These are phyloP conservation scores for Drosophila aldrichi DNA, from an alignment of 2,888 invertebrate species.

Conservation along the genomic window DNA sequence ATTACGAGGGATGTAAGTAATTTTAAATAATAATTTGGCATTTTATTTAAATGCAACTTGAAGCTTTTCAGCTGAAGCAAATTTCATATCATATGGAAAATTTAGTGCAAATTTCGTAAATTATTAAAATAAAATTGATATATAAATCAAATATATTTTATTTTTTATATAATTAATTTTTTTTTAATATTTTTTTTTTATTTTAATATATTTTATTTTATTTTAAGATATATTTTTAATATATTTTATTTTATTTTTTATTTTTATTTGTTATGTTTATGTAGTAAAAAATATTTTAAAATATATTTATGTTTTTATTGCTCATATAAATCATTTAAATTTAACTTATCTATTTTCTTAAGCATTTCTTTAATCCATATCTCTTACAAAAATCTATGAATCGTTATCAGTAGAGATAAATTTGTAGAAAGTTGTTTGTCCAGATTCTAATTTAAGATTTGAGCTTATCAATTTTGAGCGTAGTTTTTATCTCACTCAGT, in stretches of 20 bases:
- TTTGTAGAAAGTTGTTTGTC: background rate
- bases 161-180: too few relatives aligned
- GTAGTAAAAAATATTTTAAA: too few relatives aligned
- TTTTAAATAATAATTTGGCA: background rate
- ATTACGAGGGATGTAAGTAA: slow-evolving; percentile 9
- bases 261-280: too few relatives aligned
- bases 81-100: background rate
- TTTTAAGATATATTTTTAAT: too few relatives aligned
- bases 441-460: slow-evolving; percentile 1
- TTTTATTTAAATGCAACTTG: too few relatives aligned
- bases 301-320: too few relatives aligned
- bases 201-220: background rate
- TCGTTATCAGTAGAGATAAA: background rate
- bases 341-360: background rate
- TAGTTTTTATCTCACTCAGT: background rate
- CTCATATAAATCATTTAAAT: too few relatives aligned
- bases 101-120: background rate
- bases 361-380: background rate
- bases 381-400: background rate
- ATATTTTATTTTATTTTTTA: background rate
- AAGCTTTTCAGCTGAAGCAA: background rate
- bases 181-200: too few relatives aligned
- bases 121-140: background rate
- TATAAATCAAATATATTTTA: background rate
- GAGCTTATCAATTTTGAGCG: background rate